phyloP scores from a whole-genome alignment of 2,797 vertebrate species.

The Steatocranus sp. region DNA sequence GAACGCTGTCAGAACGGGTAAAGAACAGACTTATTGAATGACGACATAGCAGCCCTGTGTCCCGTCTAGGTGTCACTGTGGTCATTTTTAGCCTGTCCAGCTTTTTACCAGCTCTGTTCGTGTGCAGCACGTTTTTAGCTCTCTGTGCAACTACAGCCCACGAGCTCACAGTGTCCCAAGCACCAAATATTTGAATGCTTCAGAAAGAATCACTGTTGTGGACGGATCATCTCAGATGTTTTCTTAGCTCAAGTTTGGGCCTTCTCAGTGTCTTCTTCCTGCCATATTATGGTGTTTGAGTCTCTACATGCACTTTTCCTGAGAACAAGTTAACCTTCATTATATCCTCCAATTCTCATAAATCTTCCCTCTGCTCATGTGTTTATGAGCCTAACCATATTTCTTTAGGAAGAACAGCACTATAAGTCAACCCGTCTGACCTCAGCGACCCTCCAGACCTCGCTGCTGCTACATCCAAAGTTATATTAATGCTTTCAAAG shows the following conservation, averaged over 20 bases:
- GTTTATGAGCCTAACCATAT: background rate
- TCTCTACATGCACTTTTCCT: background rate
- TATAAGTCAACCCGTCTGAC: background rate
- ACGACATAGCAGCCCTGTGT: background rate
- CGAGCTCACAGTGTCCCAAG: fast-evolving
- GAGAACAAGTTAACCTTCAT: background rate
- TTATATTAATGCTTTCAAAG: background rate
- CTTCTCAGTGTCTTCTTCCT: background rate
- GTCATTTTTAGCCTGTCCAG: fast-evolving
- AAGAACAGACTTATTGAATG: background rate
- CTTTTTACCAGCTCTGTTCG: background rate
- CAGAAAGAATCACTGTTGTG: background rate
- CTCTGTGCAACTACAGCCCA: fast-evolving
- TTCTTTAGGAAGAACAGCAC: background rate
- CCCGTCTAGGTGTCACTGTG: background rate
- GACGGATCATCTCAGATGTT: fast-evolving
- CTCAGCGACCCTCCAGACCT: fast-evolving
- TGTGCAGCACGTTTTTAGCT: background rate
- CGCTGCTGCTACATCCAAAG: fast-evolving
- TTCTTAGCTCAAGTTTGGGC: background rate
- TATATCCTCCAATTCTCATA: background rate
- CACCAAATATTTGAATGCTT: background rate
- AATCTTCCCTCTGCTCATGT: background rate
- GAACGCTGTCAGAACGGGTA: conserved; percentile 67
- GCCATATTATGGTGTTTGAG: fast-evolving